Base-by-base conservation (phyloP, 2,888 invertebrate genomes). In the Eurytoma adleriae region DNA sequence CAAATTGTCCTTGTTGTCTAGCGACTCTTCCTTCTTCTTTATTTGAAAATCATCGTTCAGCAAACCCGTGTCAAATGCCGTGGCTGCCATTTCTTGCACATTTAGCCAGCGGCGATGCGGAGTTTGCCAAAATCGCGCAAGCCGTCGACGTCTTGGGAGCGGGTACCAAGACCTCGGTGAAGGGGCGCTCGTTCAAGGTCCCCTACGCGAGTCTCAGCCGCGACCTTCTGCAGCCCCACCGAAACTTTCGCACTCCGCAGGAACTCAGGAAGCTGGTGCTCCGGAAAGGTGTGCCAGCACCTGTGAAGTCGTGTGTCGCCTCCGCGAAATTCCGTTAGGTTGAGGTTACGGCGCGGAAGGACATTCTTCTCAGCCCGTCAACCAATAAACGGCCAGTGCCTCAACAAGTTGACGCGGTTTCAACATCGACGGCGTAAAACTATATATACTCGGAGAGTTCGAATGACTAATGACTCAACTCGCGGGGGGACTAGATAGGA, bases 1-100 rank as follows among this genome's bases (percentile, higher is more conserved):
- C 90, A 94, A 91, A 91, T 94, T 94, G 88, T 94, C 91, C 16
- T 77, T 67, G 30, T 94, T 94, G 88, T 94, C 94, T 91, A 54
- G 62, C 12, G 69, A 91, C 84, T 93, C 93, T 85, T 94, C 93
- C 91, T 93, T 94, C 91, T 93, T 94, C 92, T 92, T 94, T 64
- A 83, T 70, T 73, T 88, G 88, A 84, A 88, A 89, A 64, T 85
- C 88, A 86, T 89, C 88, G 83, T 85, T 89, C 24, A 83, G 40
- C 27, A 80, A 54, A 16, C 70, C 64, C 4, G 50, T 56, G 48
- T 78, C 70, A 54, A 79, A 81, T 13, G 75, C 16, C 20, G 71
- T 69, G 67, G 76, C 16, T 82, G 80, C 82, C 82, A 82, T 82
- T 73, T 74, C 80, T 82, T 67, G 78, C 66, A 68, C 82, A 82